These are phyloP conservation scores for Tyria jacobaeae DNA, from an alignment of 2,888 invertebrate genomes.

Conservation along the genomic window DNA sequence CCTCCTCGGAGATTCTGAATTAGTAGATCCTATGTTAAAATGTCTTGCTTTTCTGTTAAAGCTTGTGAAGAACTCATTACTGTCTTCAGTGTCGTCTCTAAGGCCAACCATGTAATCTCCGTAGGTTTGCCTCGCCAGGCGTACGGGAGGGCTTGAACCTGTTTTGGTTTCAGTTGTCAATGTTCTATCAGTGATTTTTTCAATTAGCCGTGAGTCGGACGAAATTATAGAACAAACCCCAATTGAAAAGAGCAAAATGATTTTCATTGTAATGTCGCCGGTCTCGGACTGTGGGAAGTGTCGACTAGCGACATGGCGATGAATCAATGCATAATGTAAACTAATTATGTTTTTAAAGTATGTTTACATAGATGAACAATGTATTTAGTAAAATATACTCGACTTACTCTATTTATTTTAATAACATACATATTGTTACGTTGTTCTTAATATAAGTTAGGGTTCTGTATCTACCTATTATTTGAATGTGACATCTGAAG, in stretches of 20 bases:
- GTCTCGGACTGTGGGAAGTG: constrained; percentile 38
- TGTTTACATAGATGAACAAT: constrained; percentile 62
- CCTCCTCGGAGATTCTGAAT: constrained; percentile 25
- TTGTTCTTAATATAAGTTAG: constrained; percentile 34
- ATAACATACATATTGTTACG: constrained; percentile 39
- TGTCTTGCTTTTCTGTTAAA: constrained; percentile 46
- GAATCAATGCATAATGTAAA: constrained; percentile 66
- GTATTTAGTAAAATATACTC: constrained; percentile 52
- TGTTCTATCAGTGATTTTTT: constrained; percentile 55
- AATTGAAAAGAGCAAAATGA: constrained; percentile 48
- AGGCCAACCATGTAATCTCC: constrained; percentile 50
- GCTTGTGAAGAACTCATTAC: constrained; percentile 45
- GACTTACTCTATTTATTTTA: constrained; percentile 52
- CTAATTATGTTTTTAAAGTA: constrained; percentile 68
- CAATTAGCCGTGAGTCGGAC: constrained; percentile 56
- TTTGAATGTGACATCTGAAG: neutral
- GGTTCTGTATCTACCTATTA: constrained; percentile 26
- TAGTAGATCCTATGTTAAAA: constrained; percentile 25
- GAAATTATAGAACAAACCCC: constrained; percentile 41
- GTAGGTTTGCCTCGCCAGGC: constrained; percentile 47
- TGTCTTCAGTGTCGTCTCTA: constrained; percentile 51
- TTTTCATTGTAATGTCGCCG: constrained; percentile 60
- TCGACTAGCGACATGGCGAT: constrained; percentile 62
- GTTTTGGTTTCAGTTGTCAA: constrained; percentile 47
- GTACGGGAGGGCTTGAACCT: constrained; percentile 46